A percentile compares a stretch with the other conserved stretches of the same genome.
phyloP scores from a whole-genome alignment of 2,888 invertebrate species.

The Troilus luridus region DNA sequence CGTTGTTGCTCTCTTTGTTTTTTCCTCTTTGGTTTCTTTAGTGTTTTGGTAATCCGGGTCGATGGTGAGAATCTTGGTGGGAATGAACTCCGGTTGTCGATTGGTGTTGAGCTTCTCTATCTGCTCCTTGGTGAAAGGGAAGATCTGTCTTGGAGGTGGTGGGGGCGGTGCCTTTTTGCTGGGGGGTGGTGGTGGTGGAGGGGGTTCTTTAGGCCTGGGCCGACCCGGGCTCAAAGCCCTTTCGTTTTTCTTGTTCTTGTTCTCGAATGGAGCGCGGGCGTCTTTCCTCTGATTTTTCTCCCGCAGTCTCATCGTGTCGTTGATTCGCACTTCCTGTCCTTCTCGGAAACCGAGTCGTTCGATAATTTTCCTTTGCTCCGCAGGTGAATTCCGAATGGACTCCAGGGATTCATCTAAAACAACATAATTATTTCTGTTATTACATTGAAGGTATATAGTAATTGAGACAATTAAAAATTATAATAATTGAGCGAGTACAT shows the following conservation, averaged over 20 bases:
- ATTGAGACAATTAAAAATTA: neutral
- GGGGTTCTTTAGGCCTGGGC: conserved; percentile 71
- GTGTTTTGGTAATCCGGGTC: conserved; percentile 61
- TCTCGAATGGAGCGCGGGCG: conserved; percentile 56
- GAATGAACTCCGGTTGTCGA: conserved; percentile 61
- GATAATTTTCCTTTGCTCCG: conserved; percentile 69
- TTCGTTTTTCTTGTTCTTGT: conserved; percentile 48
- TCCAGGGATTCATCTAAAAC: conserved; percentile 60
- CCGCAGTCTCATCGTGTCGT: conserved; percentile 88
- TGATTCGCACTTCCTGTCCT: conserved; percentile 71
- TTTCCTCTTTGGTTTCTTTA: conserved; percentile 57
- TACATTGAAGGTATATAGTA: too few species aligned
- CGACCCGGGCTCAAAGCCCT: conserved; percentile 64
- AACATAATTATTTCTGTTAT: neutral
- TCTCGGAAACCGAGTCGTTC: conserved; percentile 67
- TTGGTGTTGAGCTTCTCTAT: conserved; percentile 66
- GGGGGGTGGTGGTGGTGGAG: conserved; percentile 70
- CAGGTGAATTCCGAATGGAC: conserved; percentile 64
- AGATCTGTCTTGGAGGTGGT: conserved; percentile 66
- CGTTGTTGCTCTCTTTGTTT: conserved; percentile 49
- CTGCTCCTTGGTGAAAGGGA: conserved; percentile 67
- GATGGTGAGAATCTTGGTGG: conserved; percentile 63
- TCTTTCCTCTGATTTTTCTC: conserved; percentile 68
- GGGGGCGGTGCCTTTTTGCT: conserved; percentile 64
- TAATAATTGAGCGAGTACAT: neutral